Conservation (phyloP, 1,140 invertebrate genomes). For the Orchestia grillus region DNA sequence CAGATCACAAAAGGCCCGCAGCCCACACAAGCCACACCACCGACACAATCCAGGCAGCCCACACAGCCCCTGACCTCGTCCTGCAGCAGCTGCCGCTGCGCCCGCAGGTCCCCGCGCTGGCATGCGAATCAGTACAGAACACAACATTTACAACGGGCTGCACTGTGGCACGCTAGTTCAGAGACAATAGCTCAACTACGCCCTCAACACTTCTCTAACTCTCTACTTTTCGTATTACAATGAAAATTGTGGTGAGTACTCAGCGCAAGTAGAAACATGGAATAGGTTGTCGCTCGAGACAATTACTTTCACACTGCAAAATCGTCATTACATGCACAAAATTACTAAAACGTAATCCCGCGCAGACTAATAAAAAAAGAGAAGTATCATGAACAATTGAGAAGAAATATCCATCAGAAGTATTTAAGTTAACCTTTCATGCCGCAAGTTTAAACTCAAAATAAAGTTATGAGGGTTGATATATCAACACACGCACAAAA, state of each 20-base stretch:
- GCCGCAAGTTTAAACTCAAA: too few species aligned
- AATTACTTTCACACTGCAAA: neutral
- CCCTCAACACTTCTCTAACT: too few species aligned
- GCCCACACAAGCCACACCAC: neutral
- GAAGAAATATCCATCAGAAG: too few species aligned
- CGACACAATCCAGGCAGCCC: neutral
- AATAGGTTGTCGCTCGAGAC: neutral
- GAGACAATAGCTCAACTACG: neutral
- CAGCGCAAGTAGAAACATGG: neutral
- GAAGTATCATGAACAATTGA: too few species aligned
- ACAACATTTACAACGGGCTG: neutral
- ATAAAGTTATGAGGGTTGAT: too few species aligned
- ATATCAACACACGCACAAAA: too few species aligned
- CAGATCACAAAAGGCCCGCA: too few species aligned
- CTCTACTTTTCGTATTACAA: neutral
- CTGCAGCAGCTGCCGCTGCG: neutral
- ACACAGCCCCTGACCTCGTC: neutral
- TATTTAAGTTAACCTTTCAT: too few species aligned
- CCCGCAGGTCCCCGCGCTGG: neutral
- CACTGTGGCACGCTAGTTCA: neutral
- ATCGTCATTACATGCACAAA: neutral
- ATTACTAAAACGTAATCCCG: neutral
- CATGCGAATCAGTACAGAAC: neutral
- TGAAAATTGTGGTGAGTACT: neutral
- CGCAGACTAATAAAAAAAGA: too few species aligned